These are phyloP conservation scores for Crossocerus cetratus DNA, from an alignment of 2,888 invertebrate genomes.

Conservation along the genomic window DNA sequence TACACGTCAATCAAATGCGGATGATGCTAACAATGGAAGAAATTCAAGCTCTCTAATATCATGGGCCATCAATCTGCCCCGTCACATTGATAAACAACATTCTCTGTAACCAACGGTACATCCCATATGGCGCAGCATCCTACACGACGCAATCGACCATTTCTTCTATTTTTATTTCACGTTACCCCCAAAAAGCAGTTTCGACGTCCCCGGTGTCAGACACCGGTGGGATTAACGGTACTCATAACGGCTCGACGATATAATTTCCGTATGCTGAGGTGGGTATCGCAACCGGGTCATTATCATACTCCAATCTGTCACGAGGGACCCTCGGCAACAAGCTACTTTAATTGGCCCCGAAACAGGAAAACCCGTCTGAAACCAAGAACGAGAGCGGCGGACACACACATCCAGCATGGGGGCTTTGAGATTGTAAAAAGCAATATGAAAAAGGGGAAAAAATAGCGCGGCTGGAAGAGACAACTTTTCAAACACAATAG, in stretches of 20 bases:
- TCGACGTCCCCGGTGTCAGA: constrained; percentile 30
- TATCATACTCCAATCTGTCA: constrained; percentile 17
- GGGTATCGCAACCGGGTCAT: constrained; percentile 24
- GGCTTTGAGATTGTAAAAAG: background rate
- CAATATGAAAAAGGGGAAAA: background rate
- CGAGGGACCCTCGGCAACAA: background rate
- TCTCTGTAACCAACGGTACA: background rate
- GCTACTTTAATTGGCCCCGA: background rate
- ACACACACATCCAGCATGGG: background rate
- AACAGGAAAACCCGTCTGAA: too few species aligned
- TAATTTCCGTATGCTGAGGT: constrained; percentile 54
- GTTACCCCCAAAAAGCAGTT: constrained; percentile 30
- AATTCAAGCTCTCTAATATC: too few species aligned
- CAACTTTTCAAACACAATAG: constrained; percentile 4
- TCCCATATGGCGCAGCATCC: background rate
- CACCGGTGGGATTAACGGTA: constrained; percentile 65
- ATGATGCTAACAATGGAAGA: too few species aligned
- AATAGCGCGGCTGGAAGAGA: background rate
- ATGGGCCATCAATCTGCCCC: too few species aligned
- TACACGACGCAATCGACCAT: background rate
- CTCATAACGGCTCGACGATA: constrained; percentile 62
- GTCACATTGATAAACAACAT: background rate
- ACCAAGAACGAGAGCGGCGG: too few species aligned
- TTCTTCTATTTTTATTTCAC: constrained; percentile 6
- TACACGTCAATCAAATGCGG: too few species aligned